Base-by-base conservation (phyloP, 2,888 invertebrate species). In the Scelioninae gen. 1 region DNA sequence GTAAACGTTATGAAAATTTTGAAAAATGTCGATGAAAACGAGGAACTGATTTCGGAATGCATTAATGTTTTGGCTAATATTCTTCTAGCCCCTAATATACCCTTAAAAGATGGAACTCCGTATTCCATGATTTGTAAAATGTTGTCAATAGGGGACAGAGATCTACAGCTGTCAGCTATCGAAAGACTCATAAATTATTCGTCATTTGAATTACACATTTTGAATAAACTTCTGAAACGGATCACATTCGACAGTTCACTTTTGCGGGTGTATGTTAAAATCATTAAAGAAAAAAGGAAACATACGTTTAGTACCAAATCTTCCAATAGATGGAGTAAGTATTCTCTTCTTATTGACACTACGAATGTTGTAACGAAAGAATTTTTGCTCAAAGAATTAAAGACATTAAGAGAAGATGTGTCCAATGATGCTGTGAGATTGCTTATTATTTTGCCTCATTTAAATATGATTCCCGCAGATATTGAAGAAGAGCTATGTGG, bases 41-140 rank as follows among this genome's bases (percentile, higher is more conserved):
- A 80, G 43, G 75, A 69, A 38, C 32, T 89, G 6, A 62, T 90
- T 9, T 63, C 75, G 62, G 88, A 88, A 45, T 74, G 88, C 32
- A 83, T 89, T 29, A 88, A 89, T 60, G 68, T 88, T 63, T 85
- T 88, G 5, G 83, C 89, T 15, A 83, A 88, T 7, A 87, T 91
- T 62, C 87, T 93, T 40, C 85, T 92, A 13, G 92, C 96, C 0
- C 93, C 93, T 8, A 94, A 94, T 85, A 92, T 96, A 0, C 94
- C 94, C 63, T 91, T 97, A 10, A 94, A 95, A 2, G 97, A 97
- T 92, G 95, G 97, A 89, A 95, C 95, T 89, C 95, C 96, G 0
- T 95, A 95, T 40, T 93, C 94, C n/a, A 92, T 97, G 66, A 94
- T 95, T 0, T 94, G 94, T 87, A 95, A 95, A 83, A 92, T 95